Evolutionary conservation across 2,113 vertebrate species (phyloP), one percentile per base, ranked within the genome.

Genomic region (Scolopax mira): DNA sequence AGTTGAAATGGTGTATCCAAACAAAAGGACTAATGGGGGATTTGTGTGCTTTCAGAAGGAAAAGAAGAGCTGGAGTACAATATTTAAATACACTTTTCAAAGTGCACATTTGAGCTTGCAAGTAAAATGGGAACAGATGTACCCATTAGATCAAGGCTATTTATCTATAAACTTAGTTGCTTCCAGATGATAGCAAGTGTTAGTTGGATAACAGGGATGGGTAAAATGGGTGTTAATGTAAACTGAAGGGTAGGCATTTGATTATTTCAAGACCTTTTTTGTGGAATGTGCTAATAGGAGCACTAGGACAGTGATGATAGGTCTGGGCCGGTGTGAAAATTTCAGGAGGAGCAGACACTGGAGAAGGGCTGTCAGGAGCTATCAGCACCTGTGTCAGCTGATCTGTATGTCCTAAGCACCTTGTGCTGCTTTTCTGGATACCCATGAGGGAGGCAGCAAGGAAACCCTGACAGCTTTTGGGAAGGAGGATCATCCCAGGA

Each of bases 31-130:
- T 91, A 35, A 51, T 82, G 19, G 37, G 21, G 35, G 19, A 17
- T 70, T 88, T 78, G 15, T 66, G 35, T 61, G 37, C 37, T 90
- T 77, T 62, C 49, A 77, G 79, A 81, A 90, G 66, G 33, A 80
- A 81, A 89, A 65, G n/a, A 70, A 42, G 28, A 90, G 17, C 31
- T 44, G 13, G n/a, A 83, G 33, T 67, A 39, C 51, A 55, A 28
- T 93, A 90, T 60, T 93, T 94, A 73, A 96, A 74, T 70, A 95
- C 65, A 90, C 69, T 79, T 88, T 84, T 74, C n/a, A 70, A 93
- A 93, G 73, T 79, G 64, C 60, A 49, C 69, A 19, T 86, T 83
- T 78, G 69, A 81, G 72, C 54, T 92, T 90, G 41, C 19, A 25
- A 86, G n/a, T 80, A 22, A 73, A 88, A 92, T 39, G 60, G 64